Evolutionary conservation across 1,140 invertebrate species (phyloP).

Genomic region (Drosophila repleta): DNA sequence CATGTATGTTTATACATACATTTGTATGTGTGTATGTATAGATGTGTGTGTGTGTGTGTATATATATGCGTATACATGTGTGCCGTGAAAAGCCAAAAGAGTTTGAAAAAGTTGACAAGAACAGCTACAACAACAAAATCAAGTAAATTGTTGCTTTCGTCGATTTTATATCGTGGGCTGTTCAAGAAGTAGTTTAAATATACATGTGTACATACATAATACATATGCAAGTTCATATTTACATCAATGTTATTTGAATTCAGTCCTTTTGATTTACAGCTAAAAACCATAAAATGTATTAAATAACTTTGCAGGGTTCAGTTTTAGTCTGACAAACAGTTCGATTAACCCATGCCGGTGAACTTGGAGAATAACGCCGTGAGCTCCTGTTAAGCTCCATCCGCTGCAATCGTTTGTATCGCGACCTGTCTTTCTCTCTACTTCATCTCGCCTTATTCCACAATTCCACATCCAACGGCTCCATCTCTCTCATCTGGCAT

Average conservation of each 20-base stretch:
- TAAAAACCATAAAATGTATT: too few relatives aligned
- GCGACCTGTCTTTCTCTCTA: background rate
- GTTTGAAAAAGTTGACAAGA: slow-evolving; percentile 35
- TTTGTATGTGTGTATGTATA: slow-evolving; percentile 35
- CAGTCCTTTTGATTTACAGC: too few relatives aligned
- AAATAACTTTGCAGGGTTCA: too few relatives aligned
- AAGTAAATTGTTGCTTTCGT: slow-evolving; percentile 44
- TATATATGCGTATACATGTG: too few relatives aligned
- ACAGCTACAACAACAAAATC: slow-evolving; percentile 32
- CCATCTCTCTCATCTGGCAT: slow-evolving; percentile 30
- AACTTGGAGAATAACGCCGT: slow-evolving; percentile 6
- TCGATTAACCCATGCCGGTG: slow-evolving; percentile 16
- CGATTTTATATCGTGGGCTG: slow-evolving; percentile 27
- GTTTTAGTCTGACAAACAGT: background rate
- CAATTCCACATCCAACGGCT: background rate
- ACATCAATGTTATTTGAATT: too few relatives aligned
- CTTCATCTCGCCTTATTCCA: background rate
- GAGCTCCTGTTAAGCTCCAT: slow-evolving; percentile 35
- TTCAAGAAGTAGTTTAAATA: slow-evolving; percentile 8
- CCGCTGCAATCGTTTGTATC: slow-evolving; percentile 40
- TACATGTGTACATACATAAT: too few relatives aligned
- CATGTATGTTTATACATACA: background rate
- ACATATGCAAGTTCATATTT: too few relatives aligned
- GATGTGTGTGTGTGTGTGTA: slow-evolving; percentile 33
- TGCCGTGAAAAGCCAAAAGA: slow-evolving; percentile 17